Evolutionary conservation across 2,888 invertebrate genomes (phyloP).

Genomic region (Caenorhabditis sp.): DNA sequence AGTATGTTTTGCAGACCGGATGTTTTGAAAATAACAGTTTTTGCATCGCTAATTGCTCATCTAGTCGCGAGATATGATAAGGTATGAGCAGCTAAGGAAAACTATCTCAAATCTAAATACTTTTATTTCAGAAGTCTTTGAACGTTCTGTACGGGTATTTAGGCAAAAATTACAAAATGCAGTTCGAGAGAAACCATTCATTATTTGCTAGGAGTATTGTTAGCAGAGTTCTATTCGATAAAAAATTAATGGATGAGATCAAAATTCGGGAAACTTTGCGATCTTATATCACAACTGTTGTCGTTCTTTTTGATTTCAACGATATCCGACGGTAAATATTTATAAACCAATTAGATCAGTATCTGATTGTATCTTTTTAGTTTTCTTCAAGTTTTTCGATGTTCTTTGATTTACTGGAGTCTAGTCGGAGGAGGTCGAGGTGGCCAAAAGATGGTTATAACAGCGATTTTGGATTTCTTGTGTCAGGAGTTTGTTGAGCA

Average conservation of each 20-base stretch:
- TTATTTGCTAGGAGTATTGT: constrained; percentile 18
- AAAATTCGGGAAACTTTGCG: constrained; percentile 9
- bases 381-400: constrained; percentile 5
- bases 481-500: constrained; percentile 1
- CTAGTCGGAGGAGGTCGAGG: constrained; percentile 8
- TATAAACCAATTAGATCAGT: background rate
- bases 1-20: background rate
- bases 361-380: background rate
- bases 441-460: background rate
- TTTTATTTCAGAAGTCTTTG: background rate
- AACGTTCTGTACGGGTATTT: no score
- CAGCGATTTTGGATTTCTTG: constrained; percentile 2
- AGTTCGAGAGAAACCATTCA: constrained; percentile 4
- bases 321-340: constrained; percentile 6
- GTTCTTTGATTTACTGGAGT: constrained; percentile 15
- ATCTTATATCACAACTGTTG: background rate
- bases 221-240: constrained; percentile 8
- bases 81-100: background rate
- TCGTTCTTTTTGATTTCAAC: background rate
- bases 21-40: background rate
- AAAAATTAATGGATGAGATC: constrained; percentile 6
- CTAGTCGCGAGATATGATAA: background rate
- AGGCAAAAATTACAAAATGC: background rate
- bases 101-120: background rate
- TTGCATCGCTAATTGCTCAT: constrained; percentile 9